Conservation (phyloP, 2,113 vertebrate genomes). For the Jaculus jaculus region DNA sequence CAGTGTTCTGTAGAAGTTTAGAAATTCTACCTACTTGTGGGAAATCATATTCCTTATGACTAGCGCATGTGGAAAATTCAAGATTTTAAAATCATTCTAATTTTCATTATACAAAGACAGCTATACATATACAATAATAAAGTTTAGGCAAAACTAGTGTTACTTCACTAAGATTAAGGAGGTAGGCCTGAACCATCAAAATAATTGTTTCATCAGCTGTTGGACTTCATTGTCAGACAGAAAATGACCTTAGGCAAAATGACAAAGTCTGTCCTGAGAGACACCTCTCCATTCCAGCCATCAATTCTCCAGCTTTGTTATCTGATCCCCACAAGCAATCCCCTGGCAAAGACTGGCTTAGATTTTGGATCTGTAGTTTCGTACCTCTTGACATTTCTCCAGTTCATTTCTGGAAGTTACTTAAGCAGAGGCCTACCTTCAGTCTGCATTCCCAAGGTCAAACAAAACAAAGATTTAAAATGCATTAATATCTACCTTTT, state of each 20-base stretch:
- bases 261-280: background rate
- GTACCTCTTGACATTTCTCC: background rate
- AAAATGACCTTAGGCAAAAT: background rate
- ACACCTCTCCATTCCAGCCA: background rate
- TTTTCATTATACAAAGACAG: background rate
- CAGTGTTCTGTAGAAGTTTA: constrained; percentile 12
- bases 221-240: background rate
- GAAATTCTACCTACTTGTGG: background rate
- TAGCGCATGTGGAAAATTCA: background rate
- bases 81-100: constrained; percentile 5
- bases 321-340: constrained; percentile 6
- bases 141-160: background rate
- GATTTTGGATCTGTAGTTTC: background rate
- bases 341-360: background rate
- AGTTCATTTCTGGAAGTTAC: background rate
- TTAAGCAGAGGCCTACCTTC: background rate
- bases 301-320: background rate
- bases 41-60: background rate
- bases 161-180: background rate
- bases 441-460: background rate
- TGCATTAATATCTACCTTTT: background rate
- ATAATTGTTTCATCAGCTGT: background rate
- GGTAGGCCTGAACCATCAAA: background rate
- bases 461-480: background rate
- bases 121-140: background rate